Conservation (phyloP, 2,888 invertebrate species). For the Busseola fusca region DNA sequence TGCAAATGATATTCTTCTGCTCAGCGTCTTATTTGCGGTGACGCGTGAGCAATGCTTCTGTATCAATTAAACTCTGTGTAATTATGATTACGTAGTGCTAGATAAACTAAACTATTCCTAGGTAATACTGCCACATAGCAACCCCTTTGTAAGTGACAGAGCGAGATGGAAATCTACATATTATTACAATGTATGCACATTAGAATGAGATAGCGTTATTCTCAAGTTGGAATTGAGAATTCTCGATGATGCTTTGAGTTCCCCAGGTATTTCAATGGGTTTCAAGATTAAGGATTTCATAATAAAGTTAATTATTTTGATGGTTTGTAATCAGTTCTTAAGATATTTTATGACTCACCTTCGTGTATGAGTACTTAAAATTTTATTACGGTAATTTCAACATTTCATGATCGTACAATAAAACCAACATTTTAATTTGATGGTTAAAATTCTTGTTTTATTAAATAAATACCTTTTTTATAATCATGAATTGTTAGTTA, state of each 20-base stretch:
- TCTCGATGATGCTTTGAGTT: slow-evolving; percentile 8
- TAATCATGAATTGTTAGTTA: background rate
- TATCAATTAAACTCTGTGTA: background rate
- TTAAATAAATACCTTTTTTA: slow-evolving; percentile 29
- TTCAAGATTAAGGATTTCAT: slow-evolving; percentile 6
- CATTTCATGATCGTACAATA: slow-evolving; percentile 42
- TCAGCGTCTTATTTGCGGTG: background rate
- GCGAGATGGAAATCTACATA: slow-evolving; percentile 11
- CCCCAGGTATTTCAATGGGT: slow-evolving; percentile 1
- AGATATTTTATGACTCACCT: slow-evolving; percentile 34
- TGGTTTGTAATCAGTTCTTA: slow-evolving; percentile 39
- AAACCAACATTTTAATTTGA: slow-evolving; percentile 30
- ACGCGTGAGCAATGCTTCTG: slow-evolving; percentile 6
- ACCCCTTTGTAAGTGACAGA: slow-evolving; percentile 15
- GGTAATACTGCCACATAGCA: slow-evolving; percentile 24
- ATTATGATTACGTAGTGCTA: slow-evolving; percentile 18
- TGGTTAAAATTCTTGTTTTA: slow-evolving; percentile 39
- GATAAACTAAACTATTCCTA: slow-evolving; percentile 26
- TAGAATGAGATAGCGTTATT: slow-evolving; percentile 13
- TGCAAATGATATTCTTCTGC: background rate
- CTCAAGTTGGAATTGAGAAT: slow-evolving; percentile 6
- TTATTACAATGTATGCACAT: background rate
- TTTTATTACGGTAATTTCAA: slow-evolving; percentile 39
- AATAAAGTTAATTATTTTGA: slow-evolving; percentile 21
- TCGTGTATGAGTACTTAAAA: slow-evolving; percentile 30